Evolutionary conservation across 2,113 vertebrate genomes (phyloP), one percentile per base, ranked within the genome.

Genomic region (Neogobius melanostomus): DNA sequence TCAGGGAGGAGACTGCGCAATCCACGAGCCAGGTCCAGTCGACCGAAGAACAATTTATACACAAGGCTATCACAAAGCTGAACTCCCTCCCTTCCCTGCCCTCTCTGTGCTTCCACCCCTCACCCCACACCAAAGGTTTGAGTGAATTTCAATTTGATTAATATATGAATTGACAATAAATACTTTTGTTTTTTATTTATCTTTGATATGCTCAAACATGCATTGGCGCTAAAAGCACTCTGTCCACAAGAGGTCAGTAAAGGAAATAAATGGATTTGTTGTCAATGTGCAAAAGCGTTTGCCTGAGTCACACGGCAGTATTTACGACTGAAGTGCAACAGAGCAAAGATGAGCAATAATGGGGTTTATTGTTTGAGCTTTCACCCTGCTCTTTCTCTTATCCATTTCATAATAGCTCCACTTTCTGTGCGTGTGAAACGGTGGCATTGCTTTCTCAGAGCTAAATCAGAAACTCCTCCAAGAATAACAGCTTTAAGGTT

Each of bases 401-500:
- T 43, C 6, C 57, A 60, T 14, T 6, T 12, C 15, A 61, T n/a
- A 61, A 15, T 16, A 44, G 11, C 49, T 11, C 49, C 8, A 8
- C 59, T n/a, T 59, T 45, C 10, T 28, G 15, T 6, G 17, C 6
- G 11, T 11, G 1, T 28, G 17, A 57, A 57, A 57, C 0, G 7
- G 42, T 3, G 14, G 42, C 1, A 4, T 61, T 61, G 15, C 44
- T 61, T 61, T 61, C 17, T 12, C n/a, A 8, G 49, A 70, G 66
- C 60, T 4, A 17, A 8, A 79, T 74, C 10, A 63, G 52, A 65
- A 65, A 15, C 17, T 54, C 8, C 7, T 8, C 6, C 53, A 44
- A 44, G 42, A 76, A 64, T 12, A 71, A 61, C 54, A 73, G 53
- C 28, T 64, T 42, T 45, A 12, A 9, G 47, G 36, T 10, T n/a